Base-by-base conservation (phyloP, 2,113 vertebrate species). In the Elephas maximus region DNA sequence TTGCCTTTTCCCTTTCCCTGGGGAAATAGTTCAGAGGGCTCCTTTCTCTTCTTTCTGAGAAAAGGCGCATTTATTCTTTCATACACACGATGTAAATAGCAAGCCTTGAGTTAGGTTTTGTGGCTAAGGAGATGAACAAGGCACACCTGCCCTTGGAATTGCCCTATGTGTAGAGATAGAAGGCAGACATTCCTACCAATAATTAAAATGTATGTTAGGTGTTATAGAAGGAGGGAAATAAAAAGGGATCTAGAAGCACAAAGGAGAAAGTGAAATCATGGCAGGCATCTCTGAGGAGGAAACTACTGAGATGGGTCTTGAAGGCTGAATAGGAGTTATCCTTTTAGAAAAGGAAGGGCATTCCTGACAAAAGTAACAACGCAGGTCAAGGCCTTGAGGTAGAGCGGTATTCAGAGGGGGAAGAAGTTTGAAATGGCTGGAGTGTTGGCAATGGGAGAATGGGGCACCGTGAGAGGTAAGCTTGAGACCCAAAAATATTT, bases 11-110 rank as follows among this genome's bases (percentile, higher is more conserved):
- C 18, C 65, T 77, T 63, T 7, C 15, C 11, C 53, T n/a, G 57
- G 33, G 44, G 30, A 86, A 37, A 23, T 20, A 21, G 48, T 48
- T 88, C 9, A 28, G 10, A 63, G 9, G 0, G 2, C 21, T 76
- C 45, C n/a, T 62, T 82, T 85, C 67, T 88, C 82, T 88, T 62
- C 74, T 87, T 86, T 79, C 79, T 86, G 62, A 78, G 71, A 86
- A 37, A 71, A 37, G 5, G 21, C 1, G 3, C 78, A 17, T 44
- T 71, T 1, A 1, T 8, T 4, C n/a, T 63, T 76, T 51, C 17
- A 79, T 28, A 7, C 0, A 33, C 41, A 26, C 37, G 11, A 6
- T 2, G 12, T 48, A 21, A 77, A 83, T 41, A 37, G 24, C 33
- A 87, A 93, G 10, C 11, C 23, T 21, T 5, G 76, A 81, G n/a